Percentiles rank a stretch among this genome's conserved stretches.
phyloP scores from a whole-genome alignment of 92 coral and sea anemone species.

The Bergia puertoricense region DNA sequence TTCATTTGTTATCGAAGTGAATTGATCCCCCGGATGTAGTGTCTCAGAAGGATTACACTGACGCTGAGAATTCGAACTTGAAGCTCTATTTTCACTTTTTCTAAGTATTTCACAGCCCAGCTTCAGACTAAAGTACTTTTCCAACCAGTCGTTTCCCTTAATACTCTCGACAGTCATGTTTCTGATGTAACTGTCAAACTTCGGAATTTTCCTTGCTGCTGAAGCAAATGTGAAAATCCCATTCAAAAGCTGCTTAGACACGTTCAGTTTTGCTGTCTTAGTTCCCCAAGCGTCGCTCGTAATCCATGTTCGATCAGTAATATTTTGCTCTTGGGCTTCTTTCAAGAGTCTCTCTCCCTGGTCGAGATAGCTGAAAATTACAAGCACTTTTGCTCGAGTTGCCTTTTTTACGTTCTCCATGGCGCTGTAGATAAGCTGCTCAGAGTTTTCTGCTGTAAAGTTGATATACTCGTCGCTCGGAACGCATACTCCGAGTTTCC shows the following conservation, averaged over 20 bases:
- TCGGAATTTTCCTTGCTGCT: constrained; percentile 55
- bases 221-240: constrained; percentile 87
- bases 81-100: neutral
- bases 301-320: constrained; percentile 87
- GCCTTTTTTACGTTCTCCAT: constrained; percentile 53
- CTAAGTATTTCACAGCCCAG: constrained; percentile 59
- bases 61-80: constrained; percentile 17
- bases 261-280: constrained; percentile 53
- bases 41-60: constrained; percentile 62
- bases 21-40: constrained; percentile 36
- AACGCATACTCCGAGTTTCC: constrained; percentile 73
- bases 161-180: constrained; percentile 54
- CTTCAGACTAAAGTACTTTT: constrained; percentile 58
- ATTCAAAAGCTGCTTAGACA: constrained; percentile 53
- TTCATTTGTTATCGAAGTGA: constrained; percentile 50
- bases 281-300: constrained; percentile 93
- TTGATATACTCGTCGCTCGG: constrained; percentile 84
- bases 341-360: constrained; percentile 73
- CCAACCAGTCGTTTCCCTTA: constrained; percentile 70
- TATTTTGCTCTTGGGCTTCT: constrained; percentile 64
- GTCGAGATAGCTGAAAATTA: constrained; percentile 76
- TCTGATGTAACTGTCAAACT: constrained; percentile 54
- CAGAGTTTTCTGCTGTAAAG: constrained; percentile 68
- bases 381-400: constrained; percentile 70
- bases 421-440: constrained; percentile 51